Evolutionary conservation across 2,797 vertebrate species (phyloP).

Genomic region (Onychomys torridus): DNA sequence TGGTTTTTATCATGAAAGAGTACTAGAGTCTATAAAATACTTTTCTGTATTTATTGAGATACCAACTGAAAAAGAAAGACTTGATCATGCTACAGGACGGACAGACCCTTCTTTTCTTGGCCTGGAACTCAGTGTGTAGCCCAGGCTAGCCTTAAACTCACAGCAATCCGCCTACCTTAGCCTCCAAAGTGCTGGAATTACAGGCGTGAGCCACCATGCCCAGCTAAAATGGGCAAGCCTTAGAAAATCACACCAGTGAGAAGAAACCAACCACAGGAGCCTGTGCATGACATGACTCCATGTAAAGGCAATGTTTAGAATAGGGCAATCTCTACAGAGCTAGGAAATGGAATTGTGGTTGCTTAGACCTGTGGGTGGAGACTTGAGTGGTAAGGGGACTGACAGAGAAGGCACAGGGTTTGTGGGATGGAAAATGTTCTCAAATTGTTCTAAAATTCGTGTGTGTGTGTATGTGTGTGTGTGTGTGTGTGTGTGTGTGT

Average conservation of each 20-base stretch:
- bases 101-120: background rate
- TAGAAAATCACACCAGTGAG: background rate
- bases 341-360: background rate
- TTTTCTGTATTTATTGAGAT: background rate
- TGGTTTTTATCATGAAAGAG: background rate
- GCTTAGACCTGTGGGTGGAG: background rate
- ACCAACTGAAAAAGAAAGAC: background rate
- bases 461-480: background rate
- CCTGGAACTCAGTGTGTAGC: background rate
- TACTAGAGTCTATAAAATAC: background rate
- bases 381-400: background rate
- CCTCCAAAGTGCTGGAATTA: background rate
- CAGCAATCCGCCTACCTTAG: background rate
- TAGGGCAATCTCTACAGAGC: background rate
- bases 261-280: background rate
- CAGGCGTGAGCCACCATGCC: background rate
- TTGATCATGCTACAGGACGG: no score
- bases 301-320: background rate
- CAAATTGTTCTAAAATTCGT: background rate
- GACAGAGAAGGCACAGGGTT: background rate
- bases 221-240: background rate
- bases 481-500: background rate
- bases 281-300: background rate
- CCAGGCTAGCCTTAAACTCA: background rate
- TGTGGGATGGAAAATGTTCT: background rate